phyloP scores from a whole-genome alignment of 1,140 invertebrate genomes.

The Rhysida immarginata region DNA sequence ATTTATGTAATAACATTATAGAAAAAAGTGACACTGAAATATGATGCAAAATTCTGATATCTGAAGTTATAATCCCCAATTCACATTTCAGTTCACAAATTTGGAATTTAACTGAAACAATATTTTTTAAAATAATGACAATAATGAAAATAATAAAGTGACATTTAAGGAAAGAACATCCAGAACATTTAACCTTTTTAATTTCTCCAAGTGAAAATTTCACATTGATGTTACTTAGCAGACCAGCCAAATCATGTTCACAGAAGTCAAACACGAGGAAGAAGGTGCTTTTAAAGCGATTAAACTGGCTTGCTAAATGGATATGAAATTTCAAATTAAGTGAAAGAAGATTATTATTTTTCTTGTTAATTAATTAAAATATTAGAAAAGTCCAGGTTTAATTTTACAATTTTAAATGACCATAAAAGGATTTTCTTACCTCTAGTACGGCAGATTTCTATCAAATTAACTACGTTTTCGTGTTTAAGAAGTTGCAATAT shows the following conservation, averaged over 20 bases:
- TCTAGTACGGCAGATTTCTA: conserved; percentile 91
- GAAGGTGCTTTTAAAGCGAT: conserved; percentile 83
- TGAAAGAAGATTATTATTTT: too few relatives aligned
- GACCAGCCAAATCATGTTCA: conserved; percentile 94
- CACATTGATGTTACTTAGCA: conserved; percentile 89
- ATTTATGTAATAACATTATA: too few relatives aligned
- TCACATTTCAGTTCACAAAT: too few relatives aligned
- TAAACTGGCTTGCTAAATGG: conserved; percentile 59
- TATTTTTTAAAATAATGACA: too few relatives aligned
- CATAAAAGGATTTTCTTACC: conserved; percentile 27
- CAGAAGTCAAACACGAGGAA: conserved; percentile 98
- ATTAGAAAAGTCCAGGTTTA: not conserved
- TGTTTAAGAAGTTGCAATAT: conserved; percentile 93
- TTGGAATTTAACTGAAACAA: too few relatives aligned
- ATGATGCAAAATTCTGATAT: too few relatives aligned
- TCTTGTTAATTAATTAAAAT: too few relatives aligned
- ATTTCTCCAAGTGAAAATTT: conserved; percentile 95
- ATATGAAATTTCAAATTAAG: too few relatives aligned
- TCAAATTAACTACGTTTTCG: conserved; percentile 92
- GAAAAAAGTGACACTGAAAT: too few relatives aligned
- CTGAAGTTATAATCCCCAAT: too few relatives aligned
- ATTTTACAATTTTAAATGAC: not conserved
- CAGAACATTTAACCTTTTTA: conserved; percentile 66
- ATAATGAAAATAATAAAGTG: too few relatives aligned
- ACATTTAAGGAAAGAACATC: too few relatives aligned